phyloP scores from a whole-genome alignment of 1,140 invertebrate genomes.

The Zaprionus vittiger region DNA sequence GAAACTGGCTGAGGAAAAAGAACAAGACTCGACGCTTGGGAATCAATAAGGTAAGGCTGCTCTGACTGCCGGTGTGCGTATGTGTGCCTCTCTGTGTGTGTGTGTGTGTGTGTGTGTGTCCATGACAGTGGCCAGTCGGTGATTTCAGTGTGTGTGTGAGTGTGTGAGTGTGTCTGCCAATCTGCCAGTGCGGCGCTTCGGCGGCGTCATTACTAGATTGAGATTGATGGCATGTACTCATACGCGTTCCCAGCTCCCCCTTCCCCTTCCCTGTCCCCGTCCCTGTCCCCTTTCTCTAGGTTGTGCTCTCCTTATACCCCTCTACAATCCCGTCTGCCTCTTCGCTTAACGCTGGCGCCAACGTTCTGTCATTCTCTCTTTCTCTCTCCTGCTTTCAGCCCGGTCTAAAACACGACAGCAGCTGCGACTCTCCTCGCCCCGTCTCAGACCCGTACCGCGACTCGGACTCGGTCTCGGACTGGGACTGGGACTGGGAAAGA shows the following conservation, averaged over 20 bases:
- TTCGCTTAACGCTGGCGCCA: slow-evolving; percentile 29
- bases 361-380: slow-evolving; percentile 26
- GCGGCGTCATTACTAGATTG: slow-evolving; percentile 78
- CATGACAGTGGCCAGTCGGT: too few species aligned
- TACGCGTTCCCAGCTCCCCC: slow-evolving; percentile 18
- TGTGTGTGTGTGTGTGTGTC: slow-evolving; percentile 7
- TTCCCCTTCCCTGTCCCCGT: background rate
- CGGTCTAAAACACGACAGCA: slow-evolving; percentile 27
- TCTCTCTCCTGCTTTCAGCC: slow-evolving; percentile 5
- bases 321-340: slow-evolving; percentile 6
- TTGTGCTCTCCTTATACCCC: background rate
- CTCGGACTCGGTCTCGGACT: background rate
- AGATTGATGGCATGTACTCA: slow-evolving; percentile 74
- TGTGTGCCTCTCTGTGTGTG: slow-evolving; percentile 1
- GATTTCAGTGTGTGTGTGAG: slow-evolving; percentile 1
- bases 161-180: slow-evolving; percentile 21
- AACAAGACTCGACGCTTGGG: slow-evolving; percentile 26
- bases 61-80: background rate
- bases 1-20: slow-evolving; percentile 11
- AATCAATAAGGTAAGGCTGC: slow-evolving; percentile 41
- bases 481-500: slow-evolving; percentile 15
- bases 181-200: slow-evolving; percentile 57
- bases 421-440: slow-evolving; percentile 16
- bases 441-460: background rate
- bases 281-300: background rate